Conservation (phyloP, 2,888 invertebrate genomes). For the Monoplex corrugatus region DNA sequence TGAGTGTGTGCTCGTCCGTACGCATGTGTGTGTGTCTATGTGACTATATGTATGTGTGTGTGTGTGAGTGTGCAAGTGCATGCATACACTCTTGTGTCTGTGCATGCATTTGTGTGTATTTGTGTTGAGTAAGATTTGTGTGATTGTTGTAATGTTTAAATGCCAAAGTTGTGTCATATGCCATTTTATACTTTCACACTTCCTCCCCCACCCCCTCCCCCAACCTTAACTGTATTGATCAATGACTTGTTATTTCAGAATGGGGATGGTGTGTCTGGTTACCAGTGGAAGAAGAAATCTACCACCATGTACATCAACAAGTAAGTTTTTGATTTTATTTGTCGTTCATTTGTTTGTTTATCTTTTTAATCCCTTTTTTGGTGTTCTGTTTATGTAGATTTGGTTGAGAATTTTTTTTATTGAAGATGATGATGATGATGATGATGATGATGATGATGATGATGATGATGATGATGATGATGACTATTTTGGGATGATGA, state of each 20-base stretch:
- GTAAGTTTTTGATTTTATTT: conserved; percentile 63
- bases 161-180: too few relatives aligned
- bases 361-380: neutral
- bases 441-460: too few relatives aligned
- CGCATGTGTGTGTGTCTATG: neutral
- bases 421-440: too few relatives aligned
- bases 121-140: too few relatives aligned
- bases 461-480: too few relatives aligned
- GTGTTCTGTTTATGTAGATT: too few relatives aligned
- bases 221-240: too few relatives aligned
- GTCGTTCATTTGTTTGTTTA: neutral
- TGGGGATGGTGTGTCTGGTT: conserved; percentile 57
- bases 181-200: too few relatives aligned
- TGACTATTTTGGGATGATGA: too few relatives aligned
- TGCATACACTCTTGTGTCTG: neutral
- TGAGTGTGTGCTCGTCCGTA: neutral
- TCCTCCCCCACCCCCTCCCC: too few relatives aligned
- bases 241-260: conserved; percentile 42
- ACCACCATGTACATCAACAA: conserved; percentile 79
- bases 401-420: too few relatives aligned
- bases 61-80: neutral
- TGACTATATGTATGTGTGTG: neutral
- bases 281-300: conserved; percentile 79
- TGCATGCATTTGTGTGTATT: conserved; percentile 2
- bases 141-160: too few relatives aligned